Evolutionary conservation across 2,113 vertebrate genomes (phyloP), one percentile per base, ranked within the genome.

Genomic region (Calypte anna): DNA sequence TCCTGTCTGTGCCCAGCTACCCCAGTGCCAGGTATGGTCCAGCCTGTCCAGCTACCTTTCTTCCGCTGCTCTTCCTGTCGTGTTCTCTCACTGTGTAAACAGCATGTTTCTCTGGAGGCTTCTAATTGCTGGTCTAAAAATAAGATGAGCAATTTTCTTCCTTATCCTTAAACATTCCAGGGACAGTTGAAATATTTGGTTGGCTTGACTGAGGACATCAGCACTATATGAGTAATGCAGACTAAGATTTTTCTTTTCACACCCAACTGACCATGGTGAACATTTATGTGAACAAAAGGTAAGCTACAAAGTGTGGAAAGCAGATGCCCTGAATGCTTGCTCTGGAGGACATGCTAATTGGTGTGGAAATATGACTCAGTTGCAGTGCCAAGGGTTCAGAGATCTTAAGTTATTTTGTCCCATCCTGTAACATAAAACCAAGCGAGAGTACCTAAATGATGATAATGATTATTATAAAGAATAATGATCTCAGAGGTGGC

Each of bases 11-110:
- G 12, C 75, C 23, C 48, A 20, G 19, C 83, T 3, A 14, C 15
- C 28, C 1, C 67, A 4, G 51, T 7, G 63, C 72, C 51, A 16
- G 0, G 4, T 3, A 1, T 0, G 30, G 51, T 66, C 83, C 69
- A 27, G 21, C 28, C 12, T 33, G n/a, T 28, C 78, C 91, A 36
- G 51, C 63, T 24, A 10, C 0, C 14, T 12, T 25, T 25, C 67
- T 4, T n/a, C 28, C 10, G 1, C 1, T 14, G 74, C 61, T 67
- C 40, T 15, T 36, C 3, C 50, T 16, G 61, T 3, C 58, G 15
- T 0, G 0, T 0, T 3, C 22, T 33, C 57, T 22, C 64, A 3
- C 1, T 16, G 58, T 48, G 51, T 7, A 28, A 68, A 48, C 62
- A 76, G 67, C 23, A 36, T 9, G 19, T 14, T 62, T 54, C 69